A percentile compares a stretch with the other conserved stretches of the same genome.
These are phyloP conservation scores for Procambarus virginalis DNA, from an alignment of 1,140 invertebrate genomes.

Conservation along the genomic window DNA sequence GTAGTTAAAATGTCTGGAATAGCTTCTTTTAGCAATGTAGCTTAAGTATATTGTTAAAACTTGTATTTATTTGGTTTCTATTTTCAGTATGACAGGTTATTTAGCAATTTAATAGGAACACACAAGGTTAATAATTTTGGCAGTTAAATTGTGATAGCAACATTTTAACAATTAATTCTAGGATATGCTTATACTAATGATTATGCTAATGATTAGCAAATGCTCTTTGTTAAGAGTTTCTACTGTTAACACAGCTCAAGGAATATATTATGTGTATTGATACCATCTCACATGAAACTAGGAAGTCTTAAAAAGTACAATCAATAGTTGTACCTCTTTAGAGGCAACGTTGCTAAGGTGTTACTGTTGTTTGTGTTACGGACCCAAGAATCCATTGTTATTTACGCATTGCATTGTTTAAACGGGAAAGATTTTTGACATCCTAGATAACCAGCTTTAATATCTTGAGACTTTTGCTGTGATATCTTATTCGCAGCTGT, in stretches of 20 bases:
- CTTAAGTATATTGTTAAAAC: not conserved
- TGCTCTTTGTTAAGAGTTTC: not conserved
- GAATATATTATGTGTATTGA: not conserved
- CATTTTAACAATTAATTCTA: not conserved
- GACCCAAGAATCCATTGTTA: constrained; percentile 4
- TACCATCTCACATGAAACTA: constrained; percentile 3
- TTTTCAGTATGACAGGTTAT: not conserved
- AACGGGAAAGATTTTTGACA: not conserved
- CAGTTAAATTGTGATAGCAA: not conserved
- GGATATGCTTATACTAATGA: not conserved
- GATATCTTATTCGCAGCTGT: not conserved
- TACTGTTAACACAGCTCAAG: not conserved
- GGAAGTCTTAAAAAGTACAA: constrained; percentile 13
- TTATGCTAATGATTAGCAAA: not conserved
- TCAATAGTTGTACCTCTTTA: not conserved
- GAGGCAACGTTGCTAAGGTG: not conserved
- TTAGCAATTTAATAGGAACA: not conserved
- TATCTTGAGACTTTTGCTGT: not conserved
- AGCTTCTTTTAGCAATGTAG: not conserved
- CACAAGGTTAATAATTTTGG: not conserved
- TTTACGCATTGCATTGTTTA: not conserved
- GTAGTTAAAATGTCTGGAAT: not conserved
- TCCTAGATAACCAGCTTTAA: not conserved
- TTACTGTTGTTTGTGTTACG: not conserved
- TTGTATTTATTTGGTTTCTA: not conserved